Evolutionary conservation across 2,797 vertebrate genomes (phyloP).

Genomic region (Pseudocheirus occidentalis): DNA sequence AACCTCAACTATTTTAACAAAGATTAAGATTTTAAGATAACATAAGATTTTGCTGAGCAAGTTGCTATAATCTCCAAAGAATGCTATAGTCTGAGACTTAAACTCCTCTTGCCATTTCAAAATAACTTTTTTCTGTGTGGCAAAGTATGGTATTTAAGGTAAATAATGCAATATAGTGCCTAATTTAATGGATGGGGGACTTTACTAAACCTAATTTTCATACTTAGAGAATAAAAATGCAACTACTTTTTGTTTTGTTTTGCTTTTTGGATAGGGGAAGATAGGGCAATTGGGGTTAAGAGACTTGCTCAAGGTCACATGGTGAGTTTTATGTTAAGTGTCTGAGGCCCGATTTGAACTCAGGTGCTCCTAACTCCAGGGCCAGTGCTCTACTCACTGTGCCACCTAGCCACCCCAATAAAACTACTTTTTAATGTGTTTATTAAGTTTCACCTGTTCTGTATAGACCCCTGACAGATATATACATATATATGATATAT

Average conservation of each 20-base stretch:
- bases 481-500: no score
- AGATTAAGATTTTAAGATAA: not conserved
- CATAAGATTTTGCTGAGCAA: constrained; percentile 18
- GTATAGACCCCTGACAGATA: not conserved
- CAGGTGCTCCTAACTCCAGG: no score
- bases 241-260: not conserved
- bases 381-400: no score
- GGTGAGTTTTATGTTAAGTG: no score
- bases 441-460: not conserved
- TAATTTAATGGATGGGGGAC: not conserved
- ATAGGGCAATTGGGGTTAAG: no score
- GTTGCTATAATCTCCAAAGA: constrained; percentile 7
- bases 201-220: not conserved
- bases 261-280: no score
- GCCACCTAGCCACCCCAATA: not conserved
- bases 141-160: not conserved
- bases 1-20: constrained; percentile 17
- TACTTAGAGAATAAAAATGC: not conserved
- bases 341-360: no score
- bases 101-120: not conserved
- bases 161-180: not conserved
- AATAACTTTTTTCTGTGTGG: not conserved
- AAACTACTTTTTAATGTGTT: not conserved
- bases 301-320: no score
- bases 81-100: not conserved